Base-by-base conservation (phyloP, 2,797 vertebrate genomes). In the Ambastaia sidthimunki region DNA sequence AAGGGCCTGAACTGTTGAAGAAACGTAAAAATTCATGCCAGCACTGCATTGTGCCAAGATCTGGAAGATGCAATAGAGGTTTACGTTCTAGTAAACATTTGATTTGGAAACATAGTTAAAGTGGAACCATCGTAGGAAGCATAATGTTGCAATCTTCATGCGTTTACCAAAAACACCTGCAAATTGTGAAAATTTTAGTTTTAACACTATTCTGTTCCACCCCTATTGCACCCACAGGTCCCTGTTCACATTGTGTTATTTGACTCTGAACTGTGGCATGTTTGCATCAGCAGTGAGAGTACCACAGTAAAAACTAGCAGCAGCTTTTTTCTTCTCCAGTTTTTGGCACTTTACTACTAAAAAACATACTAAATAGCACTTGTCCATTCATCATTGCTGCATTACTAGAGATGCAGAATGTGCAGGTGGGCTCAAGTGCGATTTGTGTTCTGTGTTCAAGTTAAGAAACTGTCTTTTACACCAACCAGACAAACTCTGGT, bases 81-180 rank as follows among this genome's bases (percentile, higher is more conserved):
- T 70, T 69, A 59, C 23, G 15, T 77, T 77, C 59, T 25, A 60
- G 52, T 69, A 23, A 75, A 63, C 60, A 55, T 48, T 60, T 1
- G 57, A 52, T 71, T 54, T 71, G 65, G 23, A n/a, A 12, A 9
- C 21, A 47, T 57, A n/a, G n/a, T n/a, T n/a, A 55, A 41, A 55
- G 21, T 57, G 13, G 11, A 54, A 11, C 12, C 47, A 28, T 59
- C 12, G 1, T 60, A 34, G 41, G 28, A 48, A 31, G 34, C 10
- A 7, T 37, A 4, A 21, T 50, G 12, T 21, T 65, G 28, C 23
- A 48, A 4, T 31, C 25, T 70, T 12, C 25, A 18, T 19, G 9
- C 11, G 54, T 28, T 59, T 59, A 15, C 55, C 55, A 13, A 59
- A 59, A 59, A 59, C 55, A 25, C 55, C 55, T 25, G 55, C 21